These are phyloP conservation scores for Lates calcarifer DNA, from an alignment of 2,113 vertebrate genomes.

Conservation along the genomic window DNA sequence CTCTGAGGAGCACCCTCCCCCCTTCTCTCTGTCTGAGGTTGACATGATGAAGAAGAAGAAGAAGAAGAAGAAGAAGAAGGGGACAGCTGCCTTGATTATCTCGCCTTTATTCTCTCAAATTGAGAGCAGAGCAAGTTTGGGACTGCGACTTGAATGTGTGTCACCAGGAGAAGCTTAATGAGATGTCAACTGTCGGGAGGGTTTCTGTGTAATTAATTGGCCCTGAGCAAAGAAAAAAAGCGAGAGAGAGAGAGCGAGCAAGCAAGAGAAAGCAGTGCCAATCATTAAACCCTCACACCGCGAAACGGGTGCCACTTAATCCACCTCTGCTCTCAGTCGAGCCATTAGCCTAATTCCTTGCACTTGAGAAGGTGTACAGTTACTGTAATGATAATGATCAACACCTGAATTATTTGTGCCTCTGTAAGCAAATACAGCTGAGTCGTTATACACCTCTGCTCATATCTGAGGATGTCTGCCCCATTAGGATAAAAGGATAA, in stretches of 20 bases:
- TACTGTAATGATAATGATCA: slow-evolving; percentile 1
- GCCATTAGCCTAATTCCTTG: slow-evolving; percentile 31
- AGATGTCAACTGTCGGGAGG: slow-evolving; percentile 51
- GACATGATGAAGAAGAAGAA: slow-evolving; percentile 9
- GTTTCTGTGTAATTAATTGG: slow-evolving; percentile 49
- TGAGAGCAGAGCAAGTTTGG: slow-evolving; percentile 28
- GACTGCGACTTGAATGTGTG: slow-evolving; percentile 31
- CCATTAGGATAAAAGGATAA: too few species aligned
- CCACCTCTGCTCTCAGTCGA: slow-evolving; percentile 25
- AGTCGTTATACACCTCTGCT: background rate
- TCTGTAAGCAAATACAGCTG: background rate
- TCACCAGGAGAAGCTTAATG: slow-evolving; percentile 53
- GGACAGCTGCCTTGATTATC: slow-evolving; percentile 3
- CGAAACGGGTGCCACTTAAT: slow-evolving; percentile 30
- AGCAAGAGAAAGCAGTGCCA: slow-evolving; percentile 26
- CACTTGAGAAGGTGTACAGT: slow-evolving; percentile 3
- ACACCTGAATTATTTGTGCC: slow-evolving; percentile 23
- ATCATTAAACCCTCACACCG: slow-evolving; percentile 31
- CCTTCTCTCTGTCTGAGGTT: background rate
- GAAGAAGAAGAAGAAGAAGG: slow-evolving; percentile 6
- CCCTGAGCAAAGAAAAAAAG: too few species aligned
- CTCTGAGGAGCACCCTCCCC: background rate
- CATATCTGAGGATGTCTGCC: background rate
- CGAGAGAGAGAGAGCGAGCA: too few species aligned
- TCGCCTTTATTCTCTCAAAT: slow-evolving; percentile 11